Evolutionary conservation across 1,140 invertebrate species (phyloP), one percentile per base, ranked within the genome.

Genomic region (Lerema accius): DNA sequence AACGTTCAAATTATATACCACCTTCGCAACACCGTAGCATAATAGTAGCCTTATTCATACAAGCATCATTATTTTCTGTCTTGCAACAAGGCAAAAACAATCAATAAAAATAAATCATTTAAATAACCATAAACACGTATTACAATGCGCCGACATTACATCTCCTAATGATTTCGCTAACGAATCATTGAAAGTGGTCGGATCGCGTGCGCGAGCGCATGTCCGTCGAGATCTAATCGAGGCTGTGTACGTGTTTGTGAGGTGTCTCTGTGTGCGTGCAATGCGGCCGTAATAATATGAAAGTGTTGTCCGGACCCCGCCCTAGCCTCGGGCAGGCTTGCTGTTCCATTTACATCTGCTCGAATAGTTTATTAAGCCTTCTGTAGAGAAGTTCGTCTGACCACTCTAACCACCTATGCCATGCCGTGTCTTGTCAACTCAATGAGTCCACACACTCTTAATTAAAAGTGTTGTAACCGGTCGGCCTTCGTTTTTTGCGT

Each of bases 41-140:
- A 86, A 84, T 90, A 77, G 82, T 82, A 90, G 84, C 82, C 82
- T 87, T 85, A 84, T 82, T 82, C 81, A 80, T 80, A 73, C 82
- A 69, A 49, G 76, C 75, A 86, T 86, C 86, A 90, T 90, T 90
- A 90, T 89, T 90, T 89, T 86, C 84, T 86, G 87, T 90, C 87
- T 86, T 53, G 84, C 78, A 86, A 84, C 87, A 88, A 90, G 87
- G 84, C 87, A 82, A 90, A 90, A 89, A 89, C 86, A 86, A 90
- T 90, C 86, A 90, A 90, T 90, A 90, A 90, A 90, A 90, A 90
- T 89, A 90, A 89, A 90, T 90, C 88, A 90, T 90, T 90, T 89
- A 87, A 89, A 90, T 90, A 88, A 88, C 82, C 80, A 89, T 89
- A 90, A 90, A 90, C 85, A 90, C 80, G 80, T 84, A 90, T 83